Base-by-base conservation (phyloP, 2,888 invertebrate species). In the Myopa testacea region DNA sequence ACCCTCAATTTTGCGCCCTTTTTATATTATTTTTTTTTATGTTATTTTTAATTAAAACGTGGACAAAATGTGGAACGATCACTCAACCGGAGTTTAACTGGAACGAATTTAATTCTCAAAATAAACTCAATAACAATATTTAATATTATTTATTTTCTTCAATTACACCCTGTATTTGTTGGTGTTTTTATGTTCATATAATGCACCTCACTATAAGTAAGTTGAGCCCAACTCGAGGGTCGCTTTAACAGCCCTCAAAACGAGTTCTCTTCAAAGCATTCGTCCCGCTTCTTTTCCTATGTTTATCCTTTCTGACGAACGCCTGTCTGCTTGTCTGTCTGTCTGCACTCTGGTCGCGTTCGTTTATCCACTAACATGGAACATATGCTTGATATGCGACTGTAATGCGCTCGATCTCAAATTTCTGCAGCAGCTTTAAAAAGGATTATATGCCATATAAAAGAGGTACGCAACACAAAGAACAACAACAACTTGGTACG, bases 381-480 rank as follows among this genome's bases (percentile, higher is more conserved):
- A 63, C 10, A 63, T 16, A 63, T 37, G 37, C 19, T 7, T 63
- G 26, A 34, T 8, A 3, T 38, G 6, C 67, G 67, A 16, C n/a
- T 67, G 67, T 40, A 67, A 16, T 4, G 67, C 16, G 45, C 40
- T 67, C n/a, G 67, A n/a, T 67, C 40, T 67, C 67, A 40, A 67
- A 67, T 67, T 67, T 40, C 67, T 38, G 67, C 67, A n/a, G n/a
- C 37, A 63, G 67, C 67, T 37, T 40, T 40, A 67, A 67, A 67
- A 67, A 67, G 67, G 67, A 67, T 67, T 67, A 67, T 40, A 67
- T 38, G 16, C 38, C 38, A 67, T 38, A 40, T 19, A 16, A 67
- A 40, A 14, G 40, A 14, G 67, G 67, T n/a, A 67, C 40, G 19
- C 40, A 10, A 45, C 45, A 45, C 26, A 45, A 45, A 45, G 45